Percentiles rank a stretch among this genome's conserved stretches.
phyloP scores from a whole-genome alignment of 2,888 invertebrate species.

The Carcina quercana region DNA sequence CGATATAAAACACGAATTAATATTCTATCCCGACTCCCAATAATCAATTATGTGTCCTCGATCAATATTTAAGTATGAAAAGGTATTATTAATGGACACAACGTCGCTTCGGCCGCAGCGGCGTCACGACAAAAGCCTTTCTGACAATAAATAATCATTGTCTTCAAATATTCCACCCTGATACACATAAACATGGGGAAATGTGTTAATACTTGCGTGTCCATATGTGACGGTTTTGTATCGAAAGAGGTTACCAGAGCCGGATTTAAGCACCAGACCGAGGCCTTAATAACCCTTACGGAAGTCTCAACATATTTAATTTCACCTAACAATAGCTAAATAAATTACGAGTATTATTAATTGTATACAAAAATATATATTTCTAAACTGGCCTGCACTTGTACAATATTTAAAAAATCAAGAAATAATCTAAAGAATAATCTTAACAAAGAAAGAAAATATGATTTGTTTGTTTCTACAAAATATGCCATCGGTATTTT shows the following conservation, averaged over 20 bases:
- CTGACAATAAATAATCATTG: slow-evolving; percentile 55
- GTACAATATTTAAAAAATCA: no score
- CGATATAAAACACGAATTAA: slow-evolving; percentile 24
- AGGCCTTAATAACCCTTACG: no score
- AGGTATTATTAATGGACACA: slow-evolving; percentile 41
- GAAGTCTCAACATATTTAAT: no score
- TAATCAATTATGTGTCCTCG: slow-evolving; percentile 35
- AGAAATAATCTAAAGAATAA: no score
- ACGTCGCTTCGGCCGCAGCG: slow-evolving; percentile 25
- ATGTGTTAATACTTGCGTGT: slow-evolving; percentile 51
- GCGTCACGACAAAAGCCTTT: slow-evolving; percentile 47
- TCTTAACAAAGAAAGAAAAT: no score
- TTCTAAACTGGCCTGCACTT: no score
- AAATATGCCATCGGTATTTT: no score
- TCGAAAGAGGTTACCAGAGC: slow-evolving; percentile 14
- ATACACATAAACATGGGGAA: slow-evolving; percentile 45
- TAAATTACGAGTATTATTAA: no score
- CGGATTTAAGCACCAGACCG: no score
- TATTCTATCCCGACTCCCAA: slow-evolving; percentile 19
- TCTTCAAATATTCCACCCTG: slow-evolving; percentile 49
- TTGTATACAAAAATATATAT: no score
- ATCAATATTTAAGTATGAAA: slow-evolving; percentile 39
- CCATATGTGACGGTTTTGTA: slow-evolving; percentile 26
- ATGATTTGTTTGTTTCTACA: no score
- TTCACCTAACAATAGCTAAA: no score